Conservation (phyloP, 1,140 invertebrate genomes). For the Cyclina sinensis region DNA sequence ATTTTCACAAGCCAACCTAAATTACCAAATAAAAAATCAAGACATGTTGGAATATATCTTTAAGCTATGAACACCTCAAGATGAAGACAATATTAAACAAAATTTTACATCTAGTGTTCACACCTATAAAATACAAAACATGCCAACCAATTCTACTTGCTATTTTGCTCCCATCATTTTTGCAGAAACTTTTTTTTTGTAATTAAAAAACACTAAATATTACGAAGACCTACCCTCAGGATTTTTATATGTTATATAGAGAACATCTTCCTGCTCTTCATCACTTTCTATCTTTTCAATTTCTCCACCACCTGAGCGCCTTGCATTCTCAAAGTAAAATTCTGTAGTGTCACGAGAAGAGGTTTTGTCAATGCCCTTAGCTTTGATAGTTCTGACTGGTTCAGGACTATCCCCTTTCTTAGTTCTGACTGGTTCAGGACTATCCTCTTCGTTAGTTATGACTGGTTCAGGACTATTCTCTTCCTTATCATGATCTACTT, state of each 20-base stretch:
- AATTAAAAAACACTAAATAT: too few relatives aligned
- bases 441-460: background rate
- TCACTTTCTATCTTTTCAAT: background rate
- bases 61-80: too few relatives aligned
- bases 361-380: background rate
- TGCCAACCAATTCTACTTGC: too few relatives aligned
- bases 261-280: constrained; percentile 29
- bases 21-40: too few relatives aligned
- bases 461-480: background rate
- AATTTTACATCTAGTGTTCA: too few relatives aligned
- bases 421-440: background rate
- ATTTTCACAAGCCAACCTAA: too few relatives aligned
- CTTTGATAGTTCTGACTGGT: background rate
- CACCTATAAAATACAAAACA: too few relatives aligned
- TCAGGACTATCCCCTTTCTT: background rate
- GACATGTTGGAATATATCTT: too few relatives aligned
- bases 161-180: too few relatives aligned
- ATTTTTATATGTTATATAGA: constrained; percentile 32
- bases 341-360: background rate
- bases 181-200: too few relatives aligned
- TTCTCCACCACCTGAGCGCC: constrained; percentile 62
- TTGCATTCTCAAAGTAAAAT: constrained; percentile 69
- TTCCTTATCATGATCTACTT: background rate
- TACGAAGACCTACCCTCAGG: background rate
- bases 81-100: too few relatives aligned